Conservation (phyloP, 1,140 invertebrate genomes). For the Drosophila paulistorum region DNA sequence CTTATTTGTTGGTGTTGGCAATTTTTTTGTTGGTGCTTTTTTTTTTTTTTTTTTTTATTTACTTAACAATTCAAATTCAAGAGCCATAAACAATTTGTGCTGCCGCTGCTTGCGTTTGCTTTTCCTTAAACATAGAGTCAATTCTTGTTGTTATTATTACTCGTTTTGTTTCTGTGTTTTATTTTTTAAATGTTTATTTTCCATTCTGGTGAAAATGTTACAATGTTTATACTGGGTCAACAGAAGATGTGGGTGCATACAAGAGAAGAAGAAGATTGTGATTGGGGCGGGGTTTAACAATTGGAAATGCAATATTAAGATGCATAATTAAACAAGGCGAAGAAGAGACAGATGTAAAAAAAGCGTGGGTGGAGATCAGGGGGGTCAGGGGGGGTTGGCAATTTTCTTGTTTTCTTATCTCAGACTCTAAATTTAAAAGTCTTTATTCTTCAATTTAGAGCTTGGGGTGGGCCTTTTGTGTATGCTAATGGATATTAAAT, state of each 20-base stretch:
- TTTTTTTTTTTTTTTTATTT: constrained; percentile 51
- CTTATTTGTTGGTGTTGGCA: constrained; percentile 1
- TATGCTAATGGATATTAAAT: constrained; percentile 58
- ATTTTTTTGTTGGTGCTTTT: constrained; percentile 26
- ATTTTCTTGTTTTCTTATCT: constrained; percentile 43
- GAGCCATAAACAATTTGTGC: constrained; percentile 51
- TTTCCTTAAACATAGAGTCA: background rate
- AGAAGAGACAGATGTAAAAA: background rate
- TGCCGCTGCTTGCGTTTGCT: constrained; percentile 4
- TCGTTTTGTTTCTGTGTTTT: constrained; percentile 29
- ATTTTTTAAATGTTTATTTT: constrained; percentile 55
- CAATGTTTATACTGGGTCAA: constrained; percentile 71
- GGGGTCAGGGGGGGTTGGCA: background rate
- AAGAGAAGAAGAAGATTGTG: background rate
- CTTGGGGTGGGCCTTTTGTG: constrained; percentile 48
- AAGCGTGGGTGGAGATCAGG: background rate
- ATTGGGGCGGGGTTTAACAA: background rate
- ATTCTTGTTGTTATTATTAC: background rate
- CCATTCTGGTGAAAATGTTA: constrained; percentile 50
- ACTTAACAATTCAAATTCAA: constrained; percentile 61
- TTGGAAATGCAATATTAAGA: constrained; percentile 9
- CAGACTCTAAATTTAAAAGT: background rate
- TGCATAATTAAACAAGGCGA: background rate
- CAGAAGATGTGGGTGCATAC: constrained; percentile 21
- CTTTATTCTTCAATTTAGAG: constrained; percentile 73